These are phyloP conservation scores for Echinometra lucunter DNA, from an alignment of 53 echinoderm and acorn worm species.

Conservation along the genomic window DNA sequence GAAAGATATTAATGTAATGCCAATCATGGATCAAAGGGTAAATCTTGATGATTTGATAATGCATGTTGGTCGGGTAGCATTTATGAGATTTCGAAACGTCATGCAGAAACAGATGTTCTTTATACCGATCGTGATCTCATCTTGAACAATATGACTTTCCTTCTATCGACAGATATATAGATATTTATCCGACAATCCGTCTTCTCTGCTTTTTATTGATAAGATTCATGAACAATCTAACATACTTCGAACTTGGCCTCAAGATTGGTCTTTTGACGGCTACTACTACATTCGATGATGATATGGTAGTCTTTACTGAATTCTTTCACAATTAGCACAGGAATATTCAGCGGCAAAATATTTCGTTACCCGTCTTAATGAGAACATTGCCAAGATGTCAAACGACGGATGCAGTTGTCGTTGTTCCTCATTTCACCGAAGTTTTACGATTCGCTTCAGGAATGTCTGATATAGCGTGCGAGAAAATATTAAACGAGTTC, in stretches of 20 bases:
- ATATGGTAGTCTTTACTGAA: neutral
- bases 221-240: neutral
- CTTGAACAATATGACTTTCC: too few species aligned
- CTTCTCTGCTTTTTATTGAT: neutral
- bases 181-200: too few species aligned
- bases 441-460: neutral
- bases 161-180: too few species aligned
- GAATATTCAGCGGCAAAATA: constrained; percentile 21
- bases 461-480: neutral
- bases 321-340: constrained; percentile 6
- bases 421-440: neutral
- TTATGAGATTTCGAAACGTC: neutral
- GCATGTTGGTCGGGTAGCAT: neutral
- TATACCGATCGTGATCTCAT: too few species aligned
- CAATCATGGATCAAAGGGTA: neutral
- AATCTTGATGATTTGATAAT: neutral
- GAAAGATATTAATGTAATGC: neutral
- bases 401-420: neutral
- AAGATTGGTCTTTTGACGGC: neutral
- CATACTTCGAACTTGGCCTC: neutral
- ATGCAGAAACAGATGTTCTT: too few species aligned
- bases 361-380: neutral
- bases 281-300: neutral
- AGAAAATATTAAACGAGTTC: neutral
- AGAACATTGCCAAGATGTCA: too few species aligned